phyloP scores from a whole-genome alignment of 2,888 invertebrate genomes.

The Diarsia brunnea region DNA sequence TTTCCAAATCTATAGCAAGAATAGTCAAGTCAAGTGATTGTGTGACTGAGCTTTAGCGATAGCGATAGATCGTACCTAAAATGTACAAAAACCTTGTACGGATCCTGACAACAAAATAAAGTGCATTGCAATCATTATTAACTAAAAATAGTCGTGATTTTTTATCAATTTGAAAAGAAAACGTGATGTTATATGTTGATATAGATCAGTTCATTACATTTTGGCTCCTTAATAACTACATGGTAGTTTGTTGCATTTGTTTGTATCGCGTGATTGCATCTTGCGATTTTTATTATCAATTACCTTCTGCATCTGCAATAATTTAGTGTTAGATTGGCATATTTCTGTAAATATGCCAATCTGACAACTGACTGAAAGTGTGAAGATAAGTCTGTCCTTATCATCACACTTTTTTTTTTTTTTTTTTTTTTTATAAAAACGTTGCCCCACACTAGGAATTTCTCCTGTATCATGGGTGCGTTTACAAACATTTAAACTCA shows the following conservation, averaged over 20 bases:
- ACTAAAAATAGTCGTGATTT: neutral
- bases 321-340: neutral
- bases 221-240: slow-evolving; percentile 7
- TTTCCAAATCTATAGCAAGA: too few species aligned
- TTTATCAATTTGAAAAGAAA: slow-evolving; percentile 14
- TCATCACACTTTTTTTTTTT: too few species aligned
- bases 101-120: neutral
- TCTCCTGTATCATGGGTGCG: too few species aligned
- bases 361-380: too few species aligned
- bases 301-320: neutral
- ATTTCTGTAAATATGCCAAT: too few species aligned
- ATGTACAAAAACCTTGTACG: neutral
- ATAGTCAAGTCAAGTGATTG: too few species aligned
- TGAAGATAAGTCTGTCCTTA: too few species aligned
- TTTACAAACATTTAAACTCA: too few species aligned
- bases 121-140: neutral
- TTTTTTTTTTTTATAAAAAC: too few species aligned
- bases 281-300: slow-evolving; percentile 5
- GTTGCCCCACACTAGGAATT: too few species aligned
- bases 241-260: neutral
- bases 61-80: too few species aligned
- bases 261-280: slow-evolving; percentile 18
- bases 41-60: too few species aligned
- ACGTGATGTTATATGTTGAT: slow-evolving; percentile 1
- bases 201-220: slow-evolving; percentile 8